Base-by-base conservation (phyloP, 2,797 vertebrate species). In the Lerista edwardsae region DNA sequence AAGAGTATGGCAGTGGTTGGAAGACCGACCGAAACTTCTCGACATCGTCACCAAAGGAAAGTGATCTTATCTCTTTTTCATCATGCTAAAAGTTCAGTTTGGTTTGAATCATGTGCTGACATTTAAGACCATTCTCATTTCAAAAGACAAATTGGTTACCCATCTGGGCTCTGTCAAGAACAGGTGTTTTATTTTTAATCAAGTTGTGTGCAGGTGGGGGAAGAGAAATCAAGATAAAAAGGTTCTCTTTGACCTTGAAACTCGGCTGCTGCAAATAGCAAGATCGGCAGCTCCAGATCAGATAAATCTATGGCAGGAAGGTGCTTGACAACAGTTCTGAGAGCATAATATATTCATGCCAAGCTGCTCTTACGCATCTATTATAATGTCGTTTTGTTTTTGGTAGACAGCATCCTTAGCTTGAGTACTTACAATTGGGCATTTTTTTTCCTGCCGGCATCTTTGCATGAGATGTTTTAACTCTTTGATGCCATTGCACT, bases 111-210 rank as follows among this genome's bases (percentile, higher is more conserved):
- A 86, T 62, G 79, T 64, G 69, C 79, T 86, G 84, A 77, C 84
- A 86, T 86, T 86, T 86, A 86, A 86, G 65, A 82, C 84, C 64
- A 77, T 76, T 86, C 79, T 71, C 84, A 81, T 86, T 82, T 81
- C 76, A 77, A 82, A 86, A 86, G 84, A 86, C 29, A 57, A 82
- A 86, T 82, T 81, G 79, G 79, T 51, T 82, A 64, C 84, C 84
- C 73, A 81, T 86, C 73, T 86, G 84, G 84, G 39, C 73, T 76
- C 73, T 86, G 73, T 86, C 79, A 82, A 69, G 79, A 86, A 62
- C 79, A 86, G 65, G 84, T 86, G 73, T 86, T 86, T 82, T 83
- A 82, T 86, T 81, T 84, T 87, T 84, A 87, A 87, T 81, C 73
- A 87, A 87, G 21, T 9, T 1, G 39, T 79, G 47, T 71, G 11